Evolutionary conservation across 2,888 invertebrate species (phyloP), one percentile per base, ranked within the genome.

Genomic region (Drosophila austrosaltans): DNA sequence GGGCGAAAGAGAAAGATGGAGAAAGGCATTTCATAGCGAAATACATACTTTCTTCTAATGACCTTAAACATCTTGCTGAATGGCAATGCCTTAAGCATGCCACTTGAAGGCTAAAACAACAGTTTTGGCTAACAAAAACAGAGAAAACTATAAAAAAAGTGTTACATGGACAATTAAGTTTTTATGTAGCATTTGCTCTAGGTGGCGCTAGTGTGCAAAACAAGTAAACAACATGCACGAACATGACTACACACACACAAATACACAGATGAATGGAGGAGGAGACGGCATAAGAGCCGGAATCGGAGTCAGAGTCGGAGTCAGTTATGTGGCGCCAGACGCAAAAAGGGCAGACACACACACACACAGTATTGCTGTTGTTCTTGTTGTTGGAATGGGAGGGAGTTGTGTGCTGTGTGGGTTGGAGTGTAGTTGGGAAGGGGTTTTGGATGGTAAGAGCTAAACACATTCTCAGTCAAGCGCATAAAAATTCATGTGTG

Each of bases 121-220:
- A 63, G 61, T 77, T 75, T 64, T 20, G 60, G 48, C 30, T 48
- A 48, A 48, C 48, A 25, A 10, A 22, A 22, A 69, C 48, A 64
- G 56, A 67, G 69, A 60, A 64, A 60, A 75, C 79, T 59, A 79
- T 79, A 75, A 76, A 81, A 82, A 75, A 84, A 85, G 89, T 89
- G 89, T 89, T 89, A 81, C 81, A 87, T 81, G 88, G 86, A 81
- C 89, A 89, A 89, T 89, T 89, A 89, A 89, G 87, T 89, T 89
- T 89, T 89, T 89, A 89, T 88, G 87, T 82, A 88, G 81, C 78
- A 87, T 86, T 88, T 89, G 89, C 89, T 88, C 81, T 89, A 89
- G 89, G 87, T 82, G 85, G 82, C 85, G 82, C 72, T 80, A 66
- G 77, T 79, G 79, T 76, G 78, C 72, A 61, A 77, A 81, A 71